A percentile compares a stretch with the other conserved stretches of the same genome.
Evolutionary conservation across 1,140 invertebrate genomes (phyloP).

Genomic region (Drosophila busckii): DNA sequence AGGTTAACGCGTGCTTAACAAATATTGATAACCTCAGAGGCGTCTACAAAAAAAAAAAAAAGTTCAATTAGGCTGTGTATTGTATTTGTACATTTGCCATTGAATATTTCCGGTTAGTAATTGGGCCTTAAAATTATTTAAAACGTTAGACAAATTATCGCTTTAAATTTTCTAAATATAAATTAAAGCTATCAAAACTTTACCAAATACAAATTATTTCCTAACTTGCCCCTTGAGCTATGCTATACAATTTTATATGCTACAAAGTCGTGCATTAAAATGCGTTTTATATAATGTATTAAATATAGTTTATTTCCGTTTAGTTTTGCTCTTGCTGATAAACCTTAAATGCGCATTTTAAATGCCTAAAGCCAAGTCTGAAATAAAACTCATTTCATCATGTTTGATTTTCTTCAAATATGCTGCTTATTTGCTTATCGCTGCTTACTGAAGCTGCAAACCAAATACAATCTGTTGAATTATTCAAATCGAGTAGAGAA

Average conservation of each 20-base stretch:
- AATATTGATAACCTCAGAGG: conserved; percentile 36
- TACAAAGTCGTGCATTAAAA: not conserved
- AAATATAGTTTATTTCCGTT: not conserved
- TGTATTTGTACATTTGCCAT: conserved; percentile 26
- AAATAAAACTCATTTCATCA: conserved; percentile 3
- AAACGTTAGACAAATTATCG: not conserved
- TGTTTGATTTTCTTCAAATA: not conserved
- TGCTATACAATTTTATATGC: conserved; percentile 14
- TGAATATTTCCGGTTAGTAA: conserved; percentile 61
- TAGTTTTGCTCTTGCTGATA: too few relatives aligned
- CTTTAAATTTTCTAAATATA: not conserved
- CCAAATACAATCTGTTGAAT: too few relatives aligned
- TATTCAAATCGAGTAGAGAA: conserved; percentile 20
- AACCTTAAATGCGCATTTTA: not conserved
- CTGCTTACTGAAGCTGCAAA: conserved; percentile 5
- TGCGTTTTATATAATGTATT: not conserved
- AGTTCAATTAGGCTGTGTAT: conserved; percentile 7
- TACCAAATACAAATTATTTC: not conserved
- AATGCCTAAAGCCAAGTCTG: not conserved
- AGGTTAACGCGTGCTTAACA: conserved; percentile 38
- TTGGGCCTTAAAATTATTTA: not conserved
- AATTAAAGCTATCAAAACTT: not conserved
- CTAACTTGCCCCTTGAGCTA: conserved; percentile 31
- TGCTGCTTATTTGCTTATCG: not conserved
- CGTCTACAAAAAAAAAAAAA: not conserved